Percentiles rank a stretch among this genome's conserved stretches.
phyloP scores from a whole-genome alignment of 2,113 vertebrate species.

The Onychostoma macrolepis region DNA sequence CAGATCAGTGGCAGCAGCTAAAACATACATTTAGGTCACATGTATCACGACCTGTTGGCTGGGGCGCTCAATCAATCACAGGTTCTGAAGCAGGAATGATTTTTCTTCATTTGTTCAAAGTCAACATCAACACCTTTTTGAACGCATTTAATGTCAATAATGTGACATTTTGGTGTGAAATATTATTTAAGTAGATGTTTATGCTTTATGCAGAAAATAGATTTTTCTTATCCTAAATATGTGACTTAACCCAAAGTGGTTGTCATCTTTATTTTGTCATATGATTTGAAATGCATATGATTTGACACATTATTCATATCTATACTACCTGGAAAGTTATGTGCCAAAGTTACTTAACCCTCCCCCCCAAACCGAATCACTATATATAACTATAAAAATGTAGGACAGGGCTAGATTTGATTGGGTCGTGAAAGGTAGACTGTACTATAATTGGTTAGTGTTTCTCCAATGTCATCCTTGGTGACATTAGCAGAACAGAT shows the following conservation, averaged over 20 bases:
- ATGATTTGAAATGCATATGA: no score
- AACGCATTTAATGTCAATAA: neutral
- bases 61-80: conserved; percentile 10
- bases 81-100: neutral
- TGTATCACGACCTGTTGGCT: neutral
- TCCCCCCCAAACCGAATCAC: neutral
- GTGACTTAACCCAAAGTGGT: neutral
- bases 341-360: no score
- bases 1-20: conserved; percentile 28
- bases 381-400: neutral
- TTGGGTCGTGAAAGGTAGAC: neutral
- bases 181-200: neutral
- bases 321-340: no score
- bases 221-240: neutral
- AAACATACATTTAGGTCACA: conserved; percentile 30
- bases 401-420: neutral
- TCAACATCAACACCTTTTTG: neutral
- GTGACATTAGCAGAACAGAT: neutral
- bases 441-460: neutral
- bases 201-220: neutral
- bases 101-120: neutral
- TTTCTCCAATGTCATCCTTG: neutral
- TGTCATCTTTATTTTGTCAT: neutral
- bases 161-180: conserved; percentile 2
- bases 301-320: no score